Base-by-base conservation (phyloP, 2,797 vertebrate species). In the Meda fulgida region DNA sequence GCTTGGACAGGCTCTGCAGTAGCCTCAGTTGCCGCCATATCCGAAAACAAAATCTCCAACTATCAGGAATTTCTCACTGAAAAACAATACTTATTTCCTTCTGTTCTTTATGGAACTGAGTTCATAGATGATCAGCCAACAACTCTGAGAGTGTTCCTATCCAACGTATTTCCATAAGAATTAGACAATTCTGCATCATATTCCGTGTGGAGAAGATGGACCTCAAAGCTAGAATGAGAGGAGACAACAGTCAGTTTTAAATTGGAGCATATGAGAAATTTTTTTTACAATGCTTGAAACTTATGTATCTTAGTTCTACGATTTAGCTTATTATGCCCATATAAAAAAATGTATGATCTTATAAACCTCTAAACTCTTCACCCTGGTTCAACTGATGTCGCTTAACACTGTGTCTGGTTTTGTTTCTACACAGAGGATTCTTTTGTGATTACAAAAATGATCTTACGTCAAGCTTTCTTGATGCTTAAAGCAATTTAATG, bases 11-110 rank as follows among this genome's bases (percentile, higher is more conserved):
- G 92, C 46, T 92, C 92, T 31, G 93, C 88, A 40, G 84, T 91
- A 79, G 92, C 90, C 86, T 96, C 94, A 26, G 93, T 94, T 65
- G 93, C 94, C 19, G 95, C 94, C 95, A 96, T 96, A 87, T 91
- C 70, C 21, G 87, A 92, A 83, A 69, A 63, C 72, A 67, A 80
- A 84, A 86, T 69, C 78, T 89, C 86, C 40, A 69, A 85, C 84
- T 85, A 69, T 87, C 70, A 84, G 89, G 87, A 83, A 89, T 90
- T 88, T 83, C 90, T 91, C 86, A 63, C 85, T 89, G 67, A 90
- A 89, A 48, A 46, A 43, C 91, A 60, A 75, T 63, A 66, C 63
- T 88, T 84, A 81, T 92, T 94, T 92, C 89, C 91, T 86, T 92
- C 66, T 90, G 90, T 86, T 90, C 70, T 90, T 81, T 85, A 84